Evolutionary conservation across 2,113 vertebrate species (phyloP).

Genomic region (Cynopterus brachyotis): DNA sequence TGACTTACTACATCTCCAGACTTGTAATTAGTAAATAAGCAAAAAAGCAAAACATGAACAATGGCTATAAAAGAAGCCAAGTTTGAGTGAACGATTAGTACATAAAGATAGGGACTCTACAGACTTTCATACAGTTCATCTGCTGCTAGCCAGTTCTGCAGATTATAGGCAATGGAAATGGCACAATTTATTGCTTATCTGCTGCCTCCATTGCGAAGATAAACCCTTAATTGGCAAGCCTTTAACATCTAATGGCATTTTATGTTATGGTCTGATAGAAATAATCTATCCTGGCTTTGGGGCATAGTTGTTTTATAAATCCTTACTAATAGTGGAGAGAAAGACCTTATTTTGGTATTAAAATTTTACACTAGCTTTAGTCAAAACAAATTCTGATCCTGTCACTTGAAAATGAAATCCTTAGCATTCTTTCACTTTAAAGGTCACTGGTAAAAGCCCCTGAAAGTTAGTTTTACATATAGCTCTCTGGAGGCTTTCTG

Average conservation of each 20-base stretch:
- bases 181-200: not conserved
- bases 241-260: constrained; percentile 59
- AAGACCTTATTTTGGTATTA: constrained; percentile 42
- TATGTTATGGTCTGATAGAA: constrained; percentile 57
- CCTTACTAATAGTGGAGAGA: not conserved
- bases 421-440: constrained; percentile 22
- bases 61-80: not conserved
- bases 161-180: not conserved
- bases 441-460: not conserved
- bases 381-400: constrained; percentile 49
- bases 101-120: not conserved
- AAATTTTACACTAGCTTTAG: constrained; percentile 11
- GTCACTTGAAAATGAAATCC: constrained; percentile 28
- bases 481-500: not conserved
- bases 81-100: not conserved
- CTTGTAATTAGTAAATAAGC: not conserved
- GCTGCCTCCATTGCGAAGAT: not conserved
- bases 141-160: not conserved
- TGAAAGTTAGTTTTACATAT: not conserved
- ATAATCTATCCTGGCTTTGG: constrained; percentile 43
- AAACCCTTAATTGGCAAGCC: constrained; percentile 42
- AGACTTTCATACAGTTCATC: not conserved
- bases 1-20: not conserved
- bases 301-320: constrained; percentile 52
- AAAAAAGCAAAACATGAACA: not conserved